Conservation (phyloP, 2,797 vertebrate species). For the Mallotus villosus region DNA sequence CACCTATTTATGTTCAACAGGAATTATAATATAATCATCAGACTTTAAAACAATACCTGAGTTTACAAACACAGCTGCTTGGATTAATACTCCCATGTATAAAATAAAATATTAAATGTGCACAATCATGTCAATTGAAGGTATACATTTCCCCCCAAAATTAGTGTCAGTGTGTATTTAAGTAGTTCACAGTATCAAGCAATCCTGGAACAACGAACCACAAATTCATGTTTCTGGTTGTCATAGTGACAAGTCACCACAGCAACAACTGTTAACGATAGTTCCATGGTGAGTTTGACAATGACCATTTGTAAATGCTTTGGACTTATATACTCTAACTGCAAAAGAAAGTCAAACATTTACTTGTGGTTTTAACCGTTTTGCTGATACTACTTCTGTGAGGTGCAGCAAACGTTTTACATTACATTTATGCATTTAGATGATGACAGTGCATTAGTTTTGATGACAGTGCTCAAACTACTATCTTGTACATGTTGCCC, state of each 20-base stretch:
- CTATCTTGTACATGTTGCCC: neutral
- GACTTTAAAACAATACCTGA: constrained; percentile 55
- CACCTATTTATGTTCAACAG: neutral
- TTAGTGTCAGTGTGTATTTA: constrained; percentile 36
- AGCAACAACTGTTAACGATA: neutral
- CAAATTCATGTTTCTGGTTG: constrained; percentile 26
- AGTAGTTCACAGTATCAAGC: constrained; percentile 60
- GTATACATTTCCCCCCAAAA: constrained; percentile 36
- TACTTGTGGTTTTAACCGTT: neutral
- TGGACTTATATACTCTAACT: neutral
- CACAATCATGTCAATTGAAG: constrained; percentile 49
- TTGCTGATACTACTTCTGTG: neutral
- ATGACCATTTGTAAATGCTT: neutral
- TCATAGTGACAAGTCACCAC: neutral
- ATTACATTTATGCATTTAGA: too few species aligned
- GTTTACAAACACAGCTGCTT: constrained; percentile 56
- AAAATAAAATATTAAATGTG: constrained; percentile 52
- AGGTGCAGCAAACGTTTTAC: neutral
- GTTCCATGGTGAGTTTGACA: too few species aligned
- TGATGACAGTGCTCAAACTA: neutral
- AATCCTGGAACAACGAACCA: constrained; percentile 10
- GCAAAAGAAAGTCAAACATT: neutral
- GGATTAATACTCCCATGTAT: constrained; percentile 40
- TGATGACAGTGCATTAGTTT: neutral
- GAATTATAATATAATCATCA: neutral